These are phyloP conservation scores for Drosophila anceps DNA, from an alignment of 2,888 invertebrate genomes.

Conservation along the genomic window DNA sequence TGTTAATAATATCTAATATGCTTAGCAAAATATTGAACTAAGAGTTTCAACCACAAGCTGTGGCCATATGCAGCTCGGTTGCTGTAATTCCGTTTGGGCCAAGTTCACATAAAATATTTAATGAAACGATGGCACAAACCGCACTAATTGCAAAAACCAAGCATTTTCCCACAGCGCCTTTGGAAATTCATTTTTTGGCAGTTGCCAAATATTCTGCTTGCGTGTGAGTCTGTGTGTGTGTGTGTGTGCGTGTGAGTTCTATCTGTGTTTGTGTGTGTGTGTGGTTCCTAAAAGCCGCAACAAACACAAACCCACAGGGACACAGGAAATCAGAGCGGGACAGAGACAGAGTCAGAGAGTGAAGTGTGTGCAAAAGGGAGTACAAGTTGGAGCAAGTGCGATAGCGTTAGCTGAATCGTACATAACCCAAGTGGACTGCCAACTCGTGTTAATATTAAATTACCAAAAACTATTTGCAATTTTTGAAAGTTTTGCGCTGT, in stretches of 20 bases:
- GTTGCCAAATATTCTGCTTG: constrained; percentile 28
- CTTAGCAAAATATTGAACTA: constrained; percentile 34
- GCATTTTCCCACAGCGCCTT: constrained; percentile 49
- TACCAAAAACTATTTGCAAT: constrained; percentile 73
- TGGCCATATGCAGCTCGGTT: constrained; percentile 34
- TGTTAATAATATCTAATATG: constrained; percentile 6
- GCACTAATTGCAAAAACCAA: constrained; percentile 63
- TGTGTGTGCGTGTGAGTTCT: constrained; percentile 13
- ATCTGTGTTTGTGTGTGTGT: constrained; percentile 20
- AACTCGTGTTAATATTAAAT: constrained; percentile 72
- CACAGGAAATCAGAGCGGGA: background rate
- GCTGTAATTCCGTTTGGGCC: constrained; percentile 13
- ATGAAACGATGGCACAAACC: constrained; percentile 50
- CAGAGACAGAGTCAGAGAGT: background rate
- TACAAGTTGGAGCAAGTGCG: background rate
- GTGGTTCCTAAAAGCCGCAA: constrained; percentile 31
- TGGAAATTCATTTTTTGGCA: constrained; percentile 41
- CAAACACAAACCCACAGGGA: constrained; percentile 26
- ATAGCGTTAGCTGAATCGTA: constrained; percentile 15
- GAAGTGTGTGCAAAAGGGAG: background rate
- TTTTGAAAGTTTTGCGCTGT: constrained; percentile 65
- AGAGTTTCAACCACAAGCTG: constrained; percentile 38
- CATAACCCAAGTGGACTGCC: constrained; percentile 53
- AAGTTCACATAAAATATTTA: constrained; percentile 47
- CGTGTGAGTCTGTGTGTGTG: constrained; percentile 6